Evolutionary conservation across 2,797 vertebrate genomes (phyloP).

Genomic region (Poecilia gillii): DNA sequence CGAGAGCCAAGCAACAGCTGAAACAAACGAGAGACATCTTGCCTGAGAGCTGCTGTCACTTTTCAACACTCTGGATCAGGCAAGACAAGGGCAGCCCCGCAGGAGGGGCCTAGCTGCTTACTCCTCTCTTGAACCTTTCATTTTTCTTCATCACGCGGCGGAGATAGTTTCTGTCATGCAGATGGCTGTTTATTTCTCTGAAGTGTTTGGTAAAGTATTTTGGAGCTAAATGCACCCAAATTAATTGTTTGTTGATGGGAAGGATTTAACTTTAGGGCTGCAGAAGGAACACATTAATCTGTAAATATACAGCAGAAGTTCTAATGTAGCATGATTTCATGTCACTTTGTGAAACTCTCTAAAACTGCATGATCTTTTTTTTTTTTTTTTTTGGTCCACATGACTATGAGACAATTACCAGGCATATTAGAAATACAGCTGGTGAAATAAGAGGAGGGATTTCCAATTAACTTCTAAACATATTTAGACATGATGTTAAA

Average conservation of each 20-base stretch:
- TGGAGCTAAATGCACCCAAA: constrained; percentile 16
- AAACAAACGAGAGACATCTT: constrained; percentile 71
- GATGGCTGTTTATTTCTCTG: constrained; percentile 50
- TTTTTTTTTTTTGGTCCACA: background rate
- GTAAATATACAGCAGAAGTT: background rate
- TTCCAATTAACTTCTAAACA: background rate
- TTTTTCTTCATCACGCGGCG: constrained; percentile 66
- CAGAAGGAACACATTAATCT: background rate
- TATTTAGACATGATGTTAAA: background rate
- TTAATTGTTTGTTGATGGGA: background rate
- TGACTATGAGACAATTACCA: background rate
- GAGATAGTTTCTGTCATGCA: constrained; percentile 64
- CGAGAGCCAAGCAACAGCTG: constrained; percentile 62
- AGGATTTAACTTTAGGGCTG: background rate
- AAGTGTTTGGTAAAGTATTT: constrained; percentile 26
- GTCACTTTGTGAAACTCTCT: background rate
- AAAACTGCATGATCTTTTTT: background rate
- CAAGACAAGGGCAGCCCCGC: constrained; percentile 69
- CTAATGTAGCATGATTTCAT: background rate
- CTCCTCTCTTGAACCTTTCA: constrained; percentile 66
- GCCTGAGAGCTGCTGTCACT: constrained; percentile 67
- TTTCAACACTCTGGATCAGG: constrained; percentile 73
- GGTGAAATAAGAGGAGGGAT: background rate
- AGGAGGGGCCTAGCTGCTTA: constrained; percentile 59
- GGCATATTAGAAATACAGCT: background rate